phyloP scores from a whole-genome alignment of 1,140 invertebrate species.

The Antheraea mylitta region DNA sequence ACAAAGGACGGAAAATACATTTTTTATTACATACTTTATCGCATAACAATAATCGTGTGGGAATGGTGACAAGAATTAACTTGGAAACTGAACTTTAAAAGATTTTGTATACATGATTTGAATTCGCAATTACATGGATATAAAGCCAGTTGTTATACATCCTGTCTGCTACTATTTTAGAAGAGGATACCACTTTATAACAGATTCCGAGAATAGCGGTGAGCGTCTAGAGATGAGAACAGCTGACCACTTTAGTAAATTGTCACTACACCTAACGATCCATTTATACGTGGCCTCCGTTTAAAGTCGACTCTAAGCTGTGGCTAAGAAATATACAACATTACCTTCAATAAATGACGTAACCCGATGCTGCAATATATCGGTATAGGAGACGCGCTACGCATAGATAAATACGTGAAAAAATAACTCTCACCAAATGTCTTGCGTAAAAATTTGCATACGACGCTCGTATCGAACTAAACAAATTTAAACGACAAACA shows the following conservation, averaged over 20 bases:
- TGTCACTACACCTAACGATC: neutral
- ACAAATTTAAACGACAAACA: conserved; percentile 13
- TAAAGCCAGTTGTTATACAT: neutral
- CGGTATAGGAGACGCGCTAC: conserved; percentile 10
- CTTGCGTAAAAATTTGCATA: conserved; percentile 38
- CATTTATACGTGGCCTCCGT: neutral
- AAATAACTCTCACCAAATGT: conserved; percentile 17
- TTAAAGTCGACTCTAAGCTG: neutral
- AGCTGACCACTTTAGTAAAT: neutral
- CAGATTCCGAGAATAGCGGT: neutral
- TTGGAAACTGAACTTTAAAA: neutral
- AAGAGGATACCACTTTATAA: neutral
- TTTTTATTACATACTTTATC: neutral
- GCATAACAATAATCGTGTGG: neutral
- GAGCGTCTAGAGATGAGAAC: neutral
- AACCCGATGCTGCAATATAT: conserved; percentile 10
- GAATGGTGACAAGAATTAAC: neutral
- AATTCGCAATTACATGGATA: neutral
- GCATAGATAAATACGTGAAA: conserved; percentile 13
- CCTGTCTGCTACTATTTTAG: neutral
- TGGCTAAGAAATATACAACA: no score
- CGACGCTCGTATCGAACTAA: neutral
- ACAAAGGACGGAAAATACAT: conserved; percentile 1
- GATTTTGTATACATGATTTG: no score
- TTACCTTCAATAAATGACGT: neutral